Evolutionary conservation across 2,113 vertebrate genomes (phyloP).

Genomic region (Pipra filicauda): DNA sequence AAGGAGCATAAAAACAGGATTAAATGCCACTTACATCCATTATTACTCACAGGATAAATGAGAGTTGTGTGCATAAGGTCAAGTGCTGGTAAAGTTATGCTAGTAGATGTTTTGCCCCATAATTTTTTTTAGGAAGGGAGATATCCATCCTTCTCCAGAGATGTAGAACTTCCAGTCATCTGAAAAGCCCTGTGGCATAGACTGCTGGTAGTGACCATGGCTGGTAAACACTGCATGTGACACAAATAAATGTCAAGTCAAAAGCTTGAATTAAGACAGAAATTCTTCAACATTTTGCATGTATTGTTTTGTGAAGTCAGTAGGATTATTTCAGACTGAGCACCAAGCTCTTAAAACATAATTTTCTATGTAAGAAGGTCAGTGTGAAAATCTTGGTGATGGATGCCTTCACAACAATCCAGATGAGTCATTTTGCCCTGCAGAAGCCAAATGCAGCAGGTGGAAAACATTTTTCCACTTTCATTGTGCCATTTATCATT

Average conservation of each 20-base stretch:
- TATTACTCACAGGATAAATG: background rate
- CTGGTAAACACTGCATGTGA: background rate
- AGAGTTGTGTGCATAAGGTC: background rate
- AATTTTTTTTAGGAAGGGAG: background rate
- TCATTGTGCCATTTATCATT: background rate
- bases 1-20: background rate
- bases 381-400: background rate
- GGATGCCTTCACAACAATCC: background rate
- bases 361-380: constrained; percentile 2
- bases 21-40: background rate
- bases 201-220: background rate
- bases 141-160: background rate
- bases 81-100: background rate
- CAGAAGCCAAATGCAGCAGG: background rate
- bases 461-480: background rate
- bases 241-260: background rate
- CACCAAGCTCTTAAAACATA: background rate
- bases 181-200: background rate
- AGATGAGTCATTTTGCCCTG: background rate
- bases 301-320: background rate
- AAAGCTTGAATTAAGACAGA: constrained; percentile 1
- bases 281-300: background rate
- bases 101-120: background rate
- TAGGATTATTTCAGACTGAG: background rate
- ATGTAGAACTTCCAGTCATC: background rate